Base-by-base conservation (phyloP, 2,888 invertebrate genomes). In the Antheraea yamamai region DNA sequence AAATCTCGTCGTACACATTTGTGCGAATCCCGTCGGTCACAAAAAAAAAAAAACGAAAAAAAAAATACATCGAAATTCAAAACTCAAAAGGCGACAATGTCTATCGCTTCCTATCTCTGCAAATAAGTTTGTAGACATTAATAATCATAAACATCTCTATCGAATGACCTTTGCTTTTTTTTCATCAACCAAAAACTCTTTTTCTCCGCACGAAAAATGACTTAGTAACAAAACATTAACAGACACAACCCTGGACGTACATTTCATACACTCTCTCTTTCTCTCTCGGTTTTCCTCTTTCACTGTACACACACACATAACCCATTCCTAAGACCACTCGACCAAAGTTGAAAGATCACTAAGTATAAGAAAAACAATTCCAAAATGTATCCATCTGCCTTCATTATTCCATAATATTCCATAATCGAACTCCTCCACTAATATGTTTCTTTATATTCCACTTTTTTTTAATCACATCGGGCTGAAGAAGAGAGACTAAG, bases 231-330 rank as follows among this genome's bases (percentile, higher is more conserved):
- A 91, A 91, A 87, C 86, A 87, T 87, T 85, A 85, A 89, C 87
- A 89, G 89, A 91, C 89, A 91, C 91, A 92, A 92, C 91, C 92
- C 75, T 89, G 85, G 83, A 87, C 85, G 85, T 82, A 85, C 79
- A 82, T 70, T 70, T n/a, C 70, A 39, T 70, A 39, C 39, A 10
- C 30, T 70, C 70, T 20, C 35, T 20, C 20, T n/a, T 12, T 20
- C 70, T n/a, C n/a, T 20, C 39, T 30, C 30, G 4, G 16, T 2
- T 4, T 2, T 16, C 4, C 26, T 30, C 16, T 16, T 26, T 3
- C 70, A 39, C 68, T 39, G n/a, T 68, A 8, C 20, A 68, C 66
- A 66, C 35, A 23, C 18, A 70, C 39, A 70, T 39, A 39, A 23
- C 20, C 16, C 70, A 12, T 2, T 39, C 20, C 1, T 20, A n/a